Conservation (phyloP, 2,113 vertebrate species). For the Recurvirostra avosetta region DNA sequence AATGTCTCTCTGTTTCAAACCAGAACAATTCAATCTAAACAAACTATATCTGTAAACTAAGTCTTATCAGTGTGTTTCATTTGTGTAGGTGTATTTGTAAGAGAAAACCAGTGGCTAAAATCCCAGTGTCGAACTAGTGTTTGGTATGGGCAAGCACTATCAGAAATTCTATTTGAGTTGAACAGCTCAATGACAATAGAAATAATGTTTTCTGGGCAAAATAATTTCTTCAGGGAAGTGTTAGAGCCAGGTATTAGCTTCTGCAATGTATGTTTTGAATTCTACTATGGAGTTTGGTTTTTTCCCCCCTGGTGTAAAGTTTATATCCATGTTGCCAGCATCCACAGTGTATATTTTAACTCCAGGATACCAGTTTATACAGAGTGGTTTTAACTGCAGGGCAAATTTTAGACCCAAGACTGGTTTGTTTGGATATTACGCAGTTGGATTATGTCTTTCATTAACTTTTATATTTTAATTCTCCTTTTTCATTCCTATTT, state of each 20-base stretch:
- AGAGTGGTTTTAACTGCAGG: background rate
- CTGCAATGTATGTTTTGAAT: background rate
- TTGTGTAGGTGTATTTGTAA: background rate
- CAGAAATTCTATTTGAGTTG: background rate
- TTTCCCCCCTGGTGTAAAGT: fast-evolving
- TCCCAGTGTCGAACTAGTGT: background rate
- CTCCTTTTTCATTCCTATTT: background rate
- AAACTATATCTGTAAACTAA: background rate
- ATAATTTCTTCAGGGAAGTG: background rate
- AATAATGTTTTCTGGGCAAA: background rate
- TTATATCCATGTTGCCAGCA: background rate
- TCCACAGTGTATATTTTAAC: background rate
- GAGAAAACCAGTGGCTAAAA: background rate
- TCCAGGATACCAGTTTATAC: background rate
- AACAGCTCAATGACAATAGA: background rate
- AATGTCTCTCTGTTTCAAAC: background rate
- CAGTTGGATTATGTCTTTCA: background rate
- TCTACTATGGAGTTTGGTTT: background rate
- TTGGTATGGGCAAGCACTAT: background rate
- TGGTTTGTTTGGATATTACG: background rate
- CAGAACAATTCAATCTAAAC: background rate
- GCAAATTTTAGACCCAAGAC: background rate
- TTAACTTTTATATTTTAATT: background rate
- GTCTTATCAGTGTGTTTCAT: background rate
- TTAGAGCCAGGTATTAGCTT: background rate